Conservation (phyloP, 1,140 invertebrate genomes). For the Reticulitermes speratus region DNA sequence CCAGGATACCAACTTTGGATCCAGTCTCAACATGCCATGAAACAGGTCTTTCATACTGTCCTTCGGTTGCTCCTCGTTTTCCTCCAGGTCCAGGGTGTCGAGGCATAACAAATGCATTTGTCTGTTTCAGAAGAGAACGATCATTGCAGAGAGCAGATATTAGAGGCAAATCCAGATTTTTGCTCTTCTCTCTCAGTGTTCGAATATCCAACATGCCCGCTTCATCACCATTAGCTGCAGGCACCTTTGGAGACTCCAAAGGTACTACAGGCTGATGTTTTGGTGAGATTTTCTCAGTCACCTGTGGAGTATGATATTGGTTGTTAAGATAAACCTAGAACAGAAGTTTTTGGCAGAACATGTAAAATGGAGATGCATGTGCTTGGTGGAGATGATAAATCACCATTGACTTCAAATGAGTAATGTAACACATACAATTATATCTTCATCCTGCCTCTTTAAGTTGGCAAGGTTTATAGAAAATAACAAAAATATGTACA, state of each 20-base stretch:
- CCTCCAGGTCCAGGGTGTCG: conserved; percentile 53
- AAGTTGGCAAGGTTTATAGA: no score
- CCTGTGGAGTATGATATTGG: background rate
- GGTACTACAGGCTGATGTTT: conserved; percentile 23
- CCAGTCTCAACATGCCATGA: conserved; percentile 40
- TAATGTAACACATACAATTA: no score
- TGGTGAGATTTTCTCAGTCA: conserved; percentile 5
- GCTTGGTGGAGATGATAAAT: no score
- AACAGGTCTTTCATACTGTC: conserved; percentile 34
- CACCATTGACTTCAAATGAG: no score
- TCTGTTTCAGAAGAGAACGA: conserved; percentile 78
- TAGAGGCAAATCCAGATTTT: conserved; percentile 81
- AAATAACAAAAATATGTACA: no score
- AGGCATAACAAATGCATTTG: conserved; percentile 75
- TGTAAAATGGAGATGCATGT: no score
- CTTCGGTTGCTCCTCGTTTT: conserved; percentile 23
- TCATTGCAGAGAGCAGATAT: conserved; percentile 90
- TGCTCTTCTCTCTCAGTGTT: conserved; percentile 79
- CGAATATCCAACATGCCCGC: conserved; percentile 70
- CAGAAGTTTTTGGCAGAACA: no score
- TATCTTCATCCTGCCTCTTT: no score
- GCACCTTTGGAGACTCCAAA: conserved; percentile 20
- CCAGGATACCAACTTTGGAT: conserved; percentile 5
- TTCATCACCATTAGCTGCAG: conserved; percentile 31
- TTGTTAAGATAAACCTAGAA: no score